Percentiles rank a stretch among this genome's conserved stretches.
These are phyloP conservation scores for Dromaius novaehollandiae DNA, from an alignment of 2,113 vertebrate species.

Conservation along the genomic window DNA sequence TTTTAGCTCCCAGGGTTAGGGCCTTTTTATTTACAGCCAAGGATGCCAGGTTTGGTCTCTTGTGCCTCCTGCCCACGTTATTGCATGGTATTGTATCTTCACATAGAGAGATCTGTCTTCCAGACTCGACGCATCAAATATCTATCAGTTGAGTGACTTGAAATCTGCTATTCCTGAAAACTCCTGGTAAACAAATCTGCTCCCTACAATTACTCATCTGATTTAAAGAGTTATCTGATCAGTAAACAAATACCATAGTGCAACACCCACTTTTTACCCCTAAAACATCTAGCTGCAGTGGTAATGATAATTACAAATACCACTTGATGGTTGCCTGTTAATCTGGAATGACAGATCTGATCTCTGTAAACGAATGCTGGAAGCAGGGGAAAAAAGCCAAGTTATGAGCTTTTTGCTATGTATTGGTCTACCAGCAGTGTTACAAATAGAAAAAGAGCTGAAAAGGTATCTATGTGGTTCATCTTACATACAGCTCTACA, in stretches of 20 bases:
- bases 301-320: background rate
- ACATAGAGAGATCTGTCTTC: background rate
- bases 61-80: background rate
- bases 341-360: background rate
- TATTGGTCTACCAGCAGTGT: background rate
- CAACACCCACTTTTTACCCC: background rate
- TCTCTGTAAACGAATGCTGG: background rate
- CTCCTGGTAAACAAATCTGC: background rate
- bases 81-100: background rate
- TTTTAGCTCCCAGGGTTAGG: background rate
- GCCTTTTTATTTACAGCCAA: background rate
- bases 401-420: background rate
- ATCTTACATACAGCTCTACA: background rate
- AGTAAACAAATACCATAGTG: background rate
- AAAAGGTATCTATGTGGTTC: background rate
- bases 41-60: background rate
- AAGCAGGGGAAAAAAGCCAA: fast-evolving
- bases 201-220: background rate
- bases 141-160: background rate
- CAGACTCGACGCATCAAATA: background rate
- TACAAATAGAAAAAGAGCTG: background rate
- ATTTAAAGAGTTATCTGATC: background rate
- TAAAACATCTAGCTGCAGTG: background rate
- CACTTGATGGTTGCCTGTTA: background rate
- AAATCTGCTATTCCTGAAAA: background rate